Base-by-base conservation (phyloP, 1,140 invertebrate species). In the Pseudomyrmex concolor region DNA sequence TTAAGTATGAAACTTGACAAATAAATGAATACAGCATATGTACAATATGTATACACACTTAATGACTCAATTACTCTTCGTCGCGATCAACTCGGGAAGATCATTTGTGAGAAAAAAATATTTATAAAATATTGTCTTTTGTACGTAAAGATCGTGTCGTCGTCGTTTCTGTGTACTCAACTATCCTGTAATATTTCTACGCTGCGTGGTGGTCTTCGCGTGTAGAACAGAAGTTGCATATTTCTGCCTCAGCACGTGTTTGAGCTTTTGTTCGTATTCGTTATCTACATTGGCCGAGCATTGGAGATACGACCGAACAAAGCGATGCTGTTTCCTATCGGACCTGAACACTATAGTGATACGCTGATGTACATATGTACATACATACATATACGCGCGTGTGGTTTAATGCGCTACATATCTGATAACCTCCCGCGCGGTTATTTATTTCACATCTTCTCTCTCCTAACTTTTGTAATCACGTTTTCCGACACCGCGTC, bases 311-410 rank as follows among this genome's bases (percentile, higher is more conserved):
- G 54, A 66, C 54, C 34, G 64, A 80, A 80, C 76, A 80, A 80
- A 80, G 76, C 76, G 22, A 71, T 60, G 76, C 76, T 80, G 76
- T 80, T 80, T 13, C 50, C 67, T 54, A 68, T 73, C 74, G 67
- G 19, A 8, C 17, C 22, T 59, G 48, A 80, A 54, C 43, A n/a
- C 2, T 59, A 13, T 43, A 51, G 72, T 25, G 34, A 70, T 67
- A n/a, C 13, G 64, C 64, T 78, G 73, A 77, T 62, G 48, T 57
- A 25, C 25, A n/a, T n/a, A 25, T 34, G 25, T 34, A 8, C 15
- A 25, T 34, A 8, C 15, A 25, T 25, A 2, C 15, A n/a, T 51
- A 1, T 7, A 7, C 13, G 48, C 57, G 54, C 12, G 50, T 22
- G 10, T 17, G 15, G 15, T 15, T 15, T 7, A 70, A n/a, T 43